Percentiles rank a stretch among this genome's conserved stretches.
phyloP scores from a whole-genome alignment of 2,797 vertebrate species.

The Trematomus bernacchii region DNA sequence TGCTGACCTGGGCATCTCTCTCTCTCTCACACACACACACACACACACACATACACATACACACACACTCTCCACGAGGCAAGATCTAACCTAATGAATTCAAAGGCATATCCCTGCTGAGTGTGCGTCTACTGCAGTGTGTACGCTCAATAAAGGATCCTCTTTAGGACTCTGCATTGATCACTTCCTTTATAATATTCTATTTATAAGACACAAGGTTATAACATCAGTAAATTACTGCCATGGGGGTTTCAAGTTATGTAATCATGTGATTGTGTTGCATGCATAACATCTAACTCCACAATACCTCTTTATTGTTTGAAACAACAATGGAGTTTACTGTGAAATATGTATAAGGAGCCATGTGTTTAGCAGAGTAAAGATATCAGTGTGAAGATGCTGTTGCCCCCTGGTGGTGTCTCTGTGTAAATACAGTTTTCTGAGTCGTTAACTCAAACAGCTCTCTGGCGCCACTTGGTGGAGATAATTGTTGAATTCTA shows the following conservation, averaged over 20 bases:
- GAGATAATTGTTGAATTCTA: background rate
- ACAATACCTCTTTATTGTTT: background rate
- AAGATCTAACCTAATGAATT: slow-evolving; percentile 53
- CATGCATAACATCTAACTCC: background rate
- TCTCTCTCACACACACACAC: slow-evolving; percentile 3
- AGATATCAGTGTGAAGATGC: background rate
- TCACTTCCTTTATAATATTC: background rate
- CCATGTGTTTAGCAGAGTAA: fast-evolving
- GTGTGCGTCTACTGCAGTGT: slow-evolving; percentile 50
- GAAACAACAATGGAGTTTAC: no score
- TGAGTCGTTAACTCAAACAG: fast-evolving
- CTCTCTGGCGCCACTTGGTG: background rate
- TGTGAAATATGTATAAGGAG: background rate
- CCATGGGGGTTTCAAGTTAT: no score
- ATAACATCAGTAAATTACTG: background rate
- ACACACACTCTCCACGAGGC: slow-evolving; percentile 25
- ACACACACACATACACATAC: slow-evolving; percentile 18
- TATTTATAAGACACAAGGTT: background rate
- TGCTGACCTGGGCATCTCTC: slow-evolving; percentile 71
- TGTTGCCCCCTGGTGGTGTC: slow-evolving; percentile 27
- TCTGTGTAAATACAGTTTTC: background rate
- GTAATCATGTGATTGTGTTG: no score
- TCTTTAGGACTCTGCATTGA: background rate
- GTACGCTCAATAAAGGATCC: slow-evolving; percentile 1
- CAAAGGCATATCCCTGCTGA: slow-evolving; percentile 60